Percentiles rank a stretch among this genome's conserved stretches.
Evolutionary conservation across 2,888 invertebrate species (phyloP).

Genomic region (Heteromyza rotundicornis): DNA sequence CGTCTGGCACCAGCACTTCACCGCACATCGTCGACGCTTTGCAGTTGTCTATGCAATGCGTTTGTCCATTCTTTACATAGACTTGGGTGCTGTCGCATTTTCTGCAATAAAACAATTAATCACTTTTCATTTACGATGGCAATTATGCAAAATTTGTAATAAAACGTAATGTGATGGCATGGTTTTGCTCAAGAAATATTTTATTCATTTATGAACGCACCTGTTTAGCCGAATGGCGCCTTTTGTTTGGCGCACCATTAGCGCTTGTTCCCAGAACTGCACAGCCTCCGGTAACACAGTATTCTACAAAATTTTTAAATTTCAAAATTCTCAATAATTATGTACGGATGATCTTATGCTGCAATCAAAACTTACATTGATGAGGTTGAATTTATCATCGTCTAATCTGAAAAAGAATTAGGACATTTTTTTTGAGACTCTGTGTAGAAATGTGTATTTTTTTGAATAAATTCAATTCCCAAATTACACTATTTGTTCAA

Average conservation of each 20-base stretch:
- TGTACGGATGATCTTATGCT: too few relatives aligned
- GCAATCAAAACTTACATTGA: slow-evolving; percentile 94
- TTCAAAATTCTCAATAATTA: too few relatives aligned
- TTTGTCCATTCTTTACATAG: slow-evolving; percentile 80
- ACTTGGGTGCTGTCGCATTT: slow-evolving; percentile 89
- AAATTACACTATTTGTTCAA: too few relatives aligned
- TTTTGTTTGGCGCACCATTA: slow-evolving; percentile 86
- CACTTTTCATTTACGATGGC: not conserved
- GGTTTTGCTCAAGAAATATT: too few relatives aligned
- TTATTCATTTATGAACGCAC: slow-evolving; percentile 66
- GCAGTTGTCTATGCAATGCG: slow-evolving; percentile 87
- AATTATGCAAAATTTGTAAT: not conserved
- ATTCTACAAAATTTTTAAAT: too few relatives aligned
- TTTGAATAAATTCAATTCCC: too few relatives aligned
- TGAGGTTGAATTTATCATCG: slow-evolving; percentile 81
- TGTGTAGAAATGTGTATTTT: slow-evolving; percentile 6
- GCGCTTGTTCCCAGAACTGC: slow-evolving; percentile 90
- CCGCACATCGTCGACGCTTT: slow-evolving; percentile 91
- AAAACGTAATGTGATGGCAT: too few relatives aligned
- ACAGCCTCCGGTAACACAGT: slow-evolving; percentile 91
- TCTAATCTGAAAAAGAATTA: slow-evolving; percentile 72
- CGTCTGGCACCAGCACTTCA: slow-evolving; percentile 90
- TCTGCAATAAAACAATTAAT: slow-evolving; percentile 63
- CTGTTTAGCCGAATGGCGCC: slow-evolving; percentile 87
- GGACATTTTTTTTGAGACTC: too few relatives aligned